These are phyloP conservation scores for Meta bourneti DNA, from an alignment of 2,888 invertebrate genomes.

Conservation along the genomic window DNA sequence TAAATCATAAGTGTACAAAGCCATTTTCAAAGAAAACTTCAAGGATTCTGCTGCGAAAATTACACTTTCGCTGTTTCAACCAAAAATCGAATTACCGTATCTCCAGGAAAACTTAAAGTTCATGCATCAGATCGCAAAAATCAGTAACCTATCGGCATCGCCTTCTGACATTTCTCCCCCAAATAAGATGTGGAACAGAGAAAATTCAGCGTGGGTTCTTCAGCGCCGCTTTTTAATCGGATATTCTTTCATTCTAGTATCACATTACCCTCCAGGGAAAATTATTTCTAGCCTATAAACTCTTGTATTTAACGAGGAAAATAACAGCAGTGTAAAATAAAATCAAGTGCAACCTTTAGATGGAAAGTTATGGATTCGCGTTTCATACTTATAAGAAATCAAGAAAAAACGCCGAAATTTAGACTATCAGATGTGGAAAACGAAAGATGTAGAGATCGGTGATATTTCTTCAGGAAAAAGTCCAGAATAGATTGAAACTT, in stretches of 20 bases:
- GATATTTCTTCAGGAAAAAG: background rate
- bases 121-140: background rate
- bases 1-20: too few species aligned
- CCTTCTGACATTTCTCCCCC: background rate
- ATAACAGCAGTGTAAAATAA: background rate
- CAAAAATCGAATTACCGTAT: background rate
- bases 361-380: background rate
- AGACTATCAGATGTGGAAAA: constrained; percentile 11
- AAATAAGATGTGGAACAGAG: background rate
- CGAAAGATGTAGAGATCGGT: background rate
- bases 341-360: background rate
- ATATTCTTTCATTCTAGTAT: constrained; percentile 9
- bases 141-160: background rate
- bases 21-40: too few species aligned
- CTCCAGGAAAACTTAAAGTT: background rate
- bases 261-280: constrained; percentile 26
- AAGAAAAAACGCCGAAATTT: background rate
- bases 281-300: constrained; percentile 24
- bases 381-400: constrained; percentile 11
- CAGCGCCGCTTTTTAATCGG: constrained; percentile 34
- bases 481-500: too few species aligned
- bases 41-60: too few species aligned
- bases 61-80: too few species aligned
- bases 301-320: background rate
- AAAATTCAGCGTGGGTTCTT: background rate